Percentiles rank a stretch among this genome's conserved stretches.
phyloP scores from a whole-genome alignment of 1,140 invertebrate species.

The Rhyzopertha dominica region DNA sequence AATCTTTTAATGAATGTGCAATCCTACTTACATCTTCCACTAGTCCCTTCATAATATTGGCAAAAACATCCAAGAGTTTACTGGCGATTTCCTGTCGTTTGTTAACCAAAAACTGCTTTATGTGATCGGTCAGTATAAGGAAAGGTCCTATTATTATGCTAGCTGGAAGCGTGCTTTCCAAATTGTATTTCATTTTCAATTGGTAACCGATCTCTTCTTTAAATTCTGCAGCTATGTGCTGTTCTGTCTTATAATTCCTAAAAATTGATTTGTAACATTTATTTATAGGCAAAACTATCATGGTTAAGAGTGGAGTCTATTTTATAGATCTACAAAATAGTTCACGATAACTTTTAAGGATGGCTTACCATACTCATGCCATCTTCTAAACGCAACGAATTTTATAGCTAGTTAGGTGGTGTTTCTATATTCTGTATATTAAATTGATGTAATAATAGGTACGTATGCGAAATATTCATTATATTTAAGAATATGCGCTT shows the following conservation, averaged over 20 bases:
- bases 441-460: too few species aligned
- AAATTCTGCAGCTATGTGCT: slow-evolving; percentile 51
- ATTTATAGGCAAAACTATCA: not conserved
- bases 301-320: not conserved
- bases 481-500: too few species aligned
- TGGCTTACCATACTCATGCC: too few species aligned
- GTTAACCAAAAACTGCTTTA: slow-evolving; percentile 49
- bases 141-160: slow-evolving; percentile 66
- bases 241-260: slow-evolving; percentile 51
- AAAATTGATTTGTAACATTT: slow-evolving; percentile 11
- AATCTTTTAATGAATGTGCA: too few species aligned
- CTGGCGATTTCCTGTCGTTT: slow-evolving; percentile 60
- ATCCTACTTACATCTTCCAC: slow-evolving; percentile 52
- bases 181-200: slow-evolving; percentile 48
- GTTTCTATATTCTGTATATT: too few species aligned
- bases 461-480: too few species aligned
- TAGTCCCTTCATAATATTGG: slow-evolving; percentile 46
- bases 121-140: slow-evolving; percentile 51
- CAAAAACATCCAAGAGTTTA: slow-evolving; percentile 60
- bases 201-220: slow-evolving; percentile 58
- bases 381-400: too few species aligned
- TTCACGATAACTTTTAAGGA: too few species aligned
- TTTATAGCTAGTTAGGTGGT: too few species aligned
- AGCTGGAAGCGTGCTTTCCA: slow-evolving; percentile 52
- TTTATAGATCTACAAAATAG: too few species aligned